phyloP scores from a whole-genome alignment of 1,140 invertebrate genomes.

The Lepidurus arcticus region DNA sequence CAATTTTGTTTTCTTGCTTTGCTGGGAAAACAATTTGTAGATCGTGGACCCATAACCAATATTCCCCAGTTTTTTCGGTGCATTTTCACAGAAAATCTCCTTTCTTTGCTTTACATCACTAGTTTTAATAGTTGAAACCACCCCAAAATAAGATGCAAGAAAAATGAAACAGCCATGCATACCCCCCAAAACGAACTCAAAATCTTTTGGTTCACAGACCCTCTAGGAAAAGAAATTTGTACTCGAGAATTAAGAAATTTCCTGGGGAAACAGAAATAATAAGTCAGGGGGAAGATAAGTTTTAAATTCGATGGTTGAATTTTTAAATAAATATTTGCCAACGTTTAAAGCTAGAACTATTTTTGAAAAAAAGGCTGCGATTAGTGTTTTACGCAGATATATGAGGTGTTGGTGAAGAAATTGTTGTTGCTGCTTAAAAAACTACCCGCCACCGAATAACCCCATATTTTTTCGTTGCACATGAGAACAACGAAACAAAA shows the following conservation, averaged over 20 bases:
- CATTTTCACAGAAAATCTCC: background rate
- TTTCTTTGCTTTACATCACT: background rate
- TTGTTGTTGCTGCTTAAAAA: background rate
- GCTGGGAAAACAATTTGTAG: background rate
- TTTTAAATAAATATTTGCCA: background rate
- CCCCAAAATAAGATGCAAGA: background rate
- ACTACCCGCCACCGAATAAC: background rate
- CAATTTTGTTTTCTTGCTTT: background rate
- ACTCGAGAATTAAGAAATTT: background rate
- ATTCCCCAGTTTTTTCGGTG: background rate
- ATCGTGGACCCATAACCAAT: background rate
- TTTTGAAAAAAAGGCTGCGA: background rate
- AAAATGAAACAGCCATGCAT: background rate
- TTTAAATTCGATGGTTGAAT: no score
- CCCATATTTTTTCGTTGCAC: background rate
- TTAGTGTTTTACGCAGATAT: background rate
- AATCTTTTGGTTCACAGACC: background rate
- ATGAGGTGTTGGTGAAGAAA: background rate
- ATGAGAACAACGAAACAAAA: background rate
- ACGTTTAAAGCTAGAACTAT: background rate
- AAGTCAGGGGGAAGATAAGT: background rate
- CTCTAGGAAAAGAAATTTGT: constrained; percentile 23
- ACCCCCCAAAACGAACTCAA: background rate
- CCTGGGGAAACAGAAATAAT: background rate
- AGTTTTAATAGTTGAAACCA: background rate